Evolutionary conservation across 2,797 vertebrate genomes (phyloP).

Genomic region (Coreius guichenoti): DNA sequence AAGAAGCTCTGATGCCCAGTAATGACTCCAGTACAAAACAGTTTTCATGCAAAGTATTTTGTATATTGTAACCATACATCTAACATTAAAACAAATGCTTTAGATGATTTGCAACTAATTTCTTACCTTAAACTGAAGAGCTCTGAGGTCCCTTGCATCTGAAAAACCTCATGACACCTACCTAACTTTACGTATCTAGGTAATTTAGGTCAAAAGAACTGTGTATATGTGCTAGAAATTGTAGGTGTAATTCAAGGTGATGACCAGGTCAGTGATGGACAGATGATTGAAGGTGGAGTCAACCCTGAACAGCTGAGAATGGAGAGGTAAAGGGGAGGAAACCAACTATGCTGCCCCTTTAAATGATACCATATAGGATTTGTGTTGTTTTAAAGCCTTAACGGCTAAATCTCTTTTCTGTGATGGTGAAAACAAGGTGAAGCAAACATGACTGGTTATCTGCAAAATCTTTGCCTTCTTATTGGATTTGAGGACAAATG

Average conservation of each 20-base stretch:
- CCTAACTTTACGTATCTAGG: neutral
- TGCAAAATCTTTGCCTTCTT: neutral
- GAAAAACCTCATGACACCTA: neutral
- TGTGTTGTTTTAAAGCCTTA: neutral
- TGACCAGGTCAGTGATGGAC: slow-evolving; percentile 3
- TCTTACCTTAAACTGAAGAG: neutral
- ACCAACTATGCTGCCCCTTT: neutral
- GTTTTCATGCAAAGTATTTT: neutral
- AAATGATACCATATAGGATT: neutral
- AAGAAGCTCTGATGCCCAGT: neutral
- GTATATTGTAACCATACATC: neutral
- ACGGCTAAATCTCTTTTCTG: neutral
- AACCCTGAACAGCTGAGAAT: slow-evolving; percentile 37
- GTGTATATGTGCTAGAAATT: neutral
- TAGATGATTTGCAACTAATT: neutral
- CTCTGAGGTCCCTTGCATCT: neutral
- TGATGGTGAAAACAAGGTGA: neutral
- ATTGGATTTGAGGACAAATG: neutral
- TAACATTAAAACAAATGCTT: neutral
- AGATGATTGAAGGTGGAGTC: slow-evolving; percentile 48
- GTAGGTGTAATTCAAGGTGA: neutral
- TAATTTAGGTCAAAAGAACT: neutral
- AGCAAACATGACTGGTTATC: neutral
- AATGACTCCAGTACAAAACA: neutral
- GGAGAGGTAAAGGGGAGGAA: neutral